Evolutionary conservation across 2,797 vertebrate genomes (phyloP), one percentile per base, ranked within the genome.

Genomic region (Leuciscus waleckii): DNA sequence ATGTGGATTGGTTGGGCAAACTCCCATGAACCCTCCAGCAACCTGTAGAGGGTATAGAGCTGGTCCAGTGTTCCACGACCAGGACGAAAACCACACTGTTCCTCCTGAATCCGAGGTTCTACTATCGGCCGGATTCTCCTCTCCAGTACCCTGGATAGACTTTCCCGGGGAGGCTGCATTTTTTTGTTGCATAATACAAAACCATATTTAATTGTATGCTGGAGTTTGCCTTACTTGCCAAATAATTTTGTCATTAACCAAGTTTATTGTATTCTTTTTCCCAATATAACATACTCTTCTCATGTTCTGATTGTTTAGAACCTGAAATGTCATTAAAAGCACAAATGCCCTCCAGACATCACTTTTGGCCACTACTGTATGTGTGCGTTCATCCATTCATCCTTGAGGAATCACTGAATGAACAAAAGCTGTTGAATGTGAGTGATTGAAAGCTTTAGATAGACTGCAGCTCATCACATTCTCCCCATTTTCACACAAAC

Each of bases 361-460:
- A 2, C n/a, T 13, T 26, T 26, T 65, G 61, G 14, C 14, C 29
- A 8, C 63, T 32, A 65, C 63, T 32, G 14, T 32, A 26, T 73
- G 67, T 56, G 23, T 61, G 82, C 49, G 83, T 41, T 13, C 21
- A 79, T 63, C 21, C 65, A 74, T 85, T 79, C 51, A 85, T 58
- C 39, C 19, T 11, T 79, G 69, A 54, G 41, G 21, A 84, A 81
- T 56, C 63, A 26, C 21, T 86, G 65, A 74, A 82, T 78, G 85
- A 84, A 81, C 70, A 58, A 17, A 77, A 63, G 41, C 81, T 49
- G 41, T 68, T 58, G 35, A 46, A 86, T 43, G 39, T 77, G 78
- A 84, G 21, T 76, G 81, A 81, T 61, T n/a, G 77, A 56, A 43
- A 79, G 63, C 70, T 75, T 74, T 75, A 81, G 73, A 85, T 70